phyloP scores from a whole-genome alignment of 2,797 vertebrate genomes.

The Argya squamiceps region DNA sequence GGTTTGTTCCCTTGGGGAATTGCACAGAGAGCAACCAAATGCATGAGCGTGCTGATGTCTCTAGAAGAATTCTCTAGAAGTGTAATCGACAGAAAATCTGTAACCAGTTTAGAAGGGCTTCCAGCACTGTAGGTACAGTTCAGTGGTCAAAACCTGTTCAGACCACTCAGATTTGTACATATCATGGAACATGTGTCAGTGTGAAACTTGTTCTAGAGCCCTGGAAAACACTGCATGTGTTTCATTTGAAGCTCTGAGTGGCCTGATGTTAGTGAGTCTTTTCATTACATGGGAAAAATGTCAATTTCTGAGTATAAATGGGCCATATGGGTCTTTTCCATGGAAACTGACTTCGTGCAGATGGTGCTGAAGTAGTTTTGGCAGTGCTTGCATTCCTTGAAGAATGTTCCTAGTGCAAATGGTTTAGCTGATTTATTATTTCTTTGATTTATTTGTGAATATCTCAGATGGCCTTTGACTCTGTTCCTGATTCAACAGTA shows the following conservation, averaged over 20 bases:
- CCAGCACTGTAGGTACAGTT: background rate
- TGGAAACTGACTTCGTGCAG: background rate
- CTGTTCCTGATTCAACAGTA: background rate
- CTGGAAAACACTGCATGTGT: background rate
- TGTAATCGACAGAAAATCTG: background rate
- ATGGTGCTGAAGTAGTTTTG: background rate
- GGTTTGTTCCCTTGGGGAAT: background rate
- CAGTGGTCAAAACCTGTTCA: background rate
- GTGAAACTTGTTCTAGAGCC: background rate
- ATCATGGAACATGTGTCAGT: background rate
- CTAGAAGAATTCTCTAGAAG: background rate
- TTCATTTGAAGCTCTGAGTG: background rate
- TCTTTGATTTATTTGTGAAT: background rate
- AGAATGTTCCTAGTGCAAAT: background rate
- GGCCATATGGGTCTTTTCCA: background rate
- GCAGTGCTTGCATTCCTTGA: background rate
- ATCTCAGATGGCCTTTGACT: background rate
- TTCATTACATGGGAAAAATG: background rate
- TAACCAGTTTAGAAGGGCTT: background rate
- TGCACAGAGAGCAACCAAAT: background rate
- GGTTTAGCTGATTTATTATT: background rate
- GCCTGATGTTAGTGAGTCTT: background rate
- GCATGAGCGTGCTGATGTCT: background rate
- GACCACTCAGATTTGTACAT: background rate
- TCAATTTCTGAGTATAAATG: background rate